These are phyloP conservation scores for Proisotoma minuta DNA, from an alignment of 2,888 invertebrate genomes.

Conservation along the genomic window DNA sequence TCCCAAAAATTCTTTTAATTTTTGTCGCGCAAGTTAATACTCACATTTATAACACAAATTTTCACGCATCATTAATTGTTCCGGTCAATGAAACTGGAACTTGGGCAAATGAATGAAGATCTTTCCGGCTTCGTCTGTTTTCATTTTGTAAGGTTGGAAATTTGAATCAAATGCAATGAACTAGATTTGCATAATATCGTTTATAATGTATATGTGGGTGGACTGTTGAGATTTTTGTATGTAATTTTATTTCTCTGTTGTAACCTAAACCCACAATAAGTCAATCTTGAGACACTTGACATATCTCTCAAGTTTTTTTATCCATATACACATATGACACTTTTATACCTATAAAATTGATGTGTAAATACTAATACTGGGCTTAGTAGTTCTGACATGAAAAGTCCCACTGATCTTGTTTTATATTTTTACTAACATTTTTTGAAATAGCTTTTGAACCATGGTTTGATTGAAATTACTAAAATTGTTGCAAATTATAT, in stretches of 20 bases:
- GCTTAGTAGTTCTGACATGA: too few relatives aligned
- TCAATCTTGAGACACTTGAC: background rate
- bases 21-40: too few relatives aligned
- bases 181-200: slow-evolving; percentile 1
- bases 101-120: background rate
- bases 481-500: too few relatives aligned
- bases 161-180: slow-evolving; percentile 8
- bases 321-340: too few relatives aligned
- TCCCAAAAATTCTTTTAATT: background rate
- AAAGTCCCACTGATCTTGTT: too few relatives aligned
- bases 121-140: background rate
- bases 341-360: too few relatives aligned
- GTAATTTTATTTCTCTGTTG: background rate
- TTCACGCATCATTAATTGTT: slow-evolving; percentile 12
- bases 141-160: background rate
- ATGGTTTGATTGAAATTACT: too few relatives aligned
- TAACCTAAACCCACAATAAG: background rate
- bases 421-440: too few relatives aligned
- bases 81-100: slow-evolving; percentile 13
- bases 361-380: too few relatives aligned
- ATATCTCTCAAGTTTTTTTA: too few relatives aligned
- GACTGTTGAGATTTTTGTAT: background rate
- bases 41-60: background rate
- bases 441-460: too few relatives aligned
- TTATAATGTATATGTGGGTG: background rate